Evolutionary conservation across 2,113 vertebrate species (phyloP).

Genomic region (Brachirus orientalis): DNA sequence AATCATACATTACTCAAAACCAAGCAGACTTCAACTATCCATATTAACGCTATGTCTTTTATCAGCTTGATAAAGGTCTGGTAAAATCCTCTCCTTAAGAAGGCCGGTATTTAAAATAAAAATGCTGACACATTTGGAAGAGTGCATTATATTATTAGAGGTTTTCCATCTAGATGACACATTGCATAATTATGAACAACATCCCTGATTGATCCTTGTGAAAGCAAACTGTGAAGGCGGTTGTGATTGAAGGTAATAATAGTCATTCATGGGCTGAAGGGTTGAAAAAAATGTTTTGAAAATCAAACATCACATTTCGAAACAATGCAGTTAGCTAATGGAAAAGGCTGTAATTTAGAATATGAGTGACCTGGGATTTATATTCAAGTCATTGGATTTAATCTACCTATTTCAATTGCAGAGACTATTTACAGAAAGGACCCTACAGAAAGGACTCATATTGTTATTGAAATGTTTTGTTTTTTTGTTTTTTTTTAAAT

Average conservation of each 20-base stretch:
- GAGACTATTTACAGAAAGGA: too few relatives aligned
- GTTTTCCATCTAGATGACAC: constrained; percentile 1
- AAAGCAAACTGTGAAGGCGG: constrained; percentile 14
- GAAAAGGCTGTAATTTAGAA: too few relatives aligned
- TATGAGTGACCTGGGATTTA: too few relatives aligned
- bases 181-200: too few relatives aligned
- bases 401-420: too few relatives aligned
- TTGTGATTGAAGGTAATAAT: constrained; percentile 2
- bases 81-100: constrained; percentile 38
- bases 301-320: too few relatives aligned
- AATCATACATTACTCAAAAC: constrained; percentile 11
- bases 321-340: too few relatives aligned
- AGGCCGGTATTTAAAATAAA: constrained; percentile 14
- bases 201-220: constrained; percentile 25
- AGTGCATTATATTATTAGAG: too few relatives aligned
- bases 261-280: constrained; percentile 3
- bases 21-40: constrained; percentile 26
- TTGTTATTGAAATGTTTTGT: too few relatives aligned
- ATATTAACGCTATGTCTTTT: constrained; percentile 53
- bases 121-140: constrained; percentile 6
- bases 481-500: too few relatives aligned
- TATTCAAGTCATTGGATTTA: too few relatives aligned
- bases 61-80: constrained; percentile 41
- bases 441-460: too few relatives aligned
- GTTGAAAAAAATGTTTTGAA: background rate